Conservation (phyloP, 1,140 invertebrate species). For the Coenobita brevimanus region DNA sequence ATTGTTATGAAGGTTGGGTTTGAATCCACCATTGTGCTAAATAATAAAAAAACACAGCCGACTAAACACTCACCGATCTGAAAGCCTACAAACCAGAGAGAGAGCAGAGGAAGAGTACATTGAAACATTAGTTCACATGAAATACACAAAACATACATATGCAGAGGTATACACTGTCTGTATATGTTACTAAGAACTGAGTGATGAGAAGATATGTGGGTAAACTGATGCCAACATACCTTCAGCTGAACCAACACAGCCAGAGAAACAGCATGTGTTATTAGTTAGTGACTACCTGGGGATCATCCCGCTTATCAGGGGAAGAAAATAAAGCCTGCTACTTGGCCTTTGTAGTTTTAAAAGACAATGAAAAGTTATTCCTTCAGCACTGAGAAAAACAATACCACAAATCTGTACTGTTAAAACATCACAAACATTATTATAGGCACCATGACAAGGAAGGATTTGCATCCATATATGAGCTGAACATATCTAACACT, state of each 20-base stretch:
- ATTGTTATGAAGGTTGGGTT: background rate
- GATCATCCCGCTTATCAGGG: too few relatives aligned
- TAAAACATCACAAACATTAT: too few relatives aligned
- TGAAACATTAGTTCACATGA: constrained; percentile 62
- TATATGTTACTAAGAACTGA: constrained; percentile 40
- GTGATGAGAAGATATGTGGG: constrained; percentile 28
- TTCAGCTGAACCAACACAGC: constrained; percentile 51
- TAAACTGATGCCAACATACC: constrained; percentile 54
- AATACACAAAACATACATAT: constrained; percentile 67
- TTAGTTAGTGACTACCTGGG: constrained; percentile 14
- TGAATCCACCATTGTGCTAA: constrained; percentile 45
- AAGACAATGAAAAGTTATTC: too few relatives aligned
- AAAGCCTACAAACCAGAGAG: constrained; percentile 73
- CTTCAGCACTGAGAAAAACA: too few relatives aligned
- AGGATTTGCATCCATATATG: too few relatives aligned
- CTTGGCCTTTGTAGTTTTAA: too few relatives aligned
- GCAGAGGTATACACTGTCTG: constrained; percentile 57
- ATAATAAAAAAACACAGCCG: constrained; percentile 34
- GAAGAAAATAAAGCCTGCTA: too few relatives aligned
- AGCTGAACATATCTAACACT: too few relatives aligned
- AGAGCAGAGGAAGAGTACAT: constrained; percentile 64
- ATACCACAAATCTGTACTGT: too few relatives aligned
- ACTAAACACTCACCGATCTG: constrained; percentile 75
- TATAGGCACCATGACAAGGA: too few relatives aligned
- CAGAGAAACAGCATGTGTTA: constrained; percentile 30